Evolutionary conservation across 1,140 invertebrate genomes (phyloP), one percentile per base, ranked within the genome.

Genomic region (Telenomus remus): DNA sequence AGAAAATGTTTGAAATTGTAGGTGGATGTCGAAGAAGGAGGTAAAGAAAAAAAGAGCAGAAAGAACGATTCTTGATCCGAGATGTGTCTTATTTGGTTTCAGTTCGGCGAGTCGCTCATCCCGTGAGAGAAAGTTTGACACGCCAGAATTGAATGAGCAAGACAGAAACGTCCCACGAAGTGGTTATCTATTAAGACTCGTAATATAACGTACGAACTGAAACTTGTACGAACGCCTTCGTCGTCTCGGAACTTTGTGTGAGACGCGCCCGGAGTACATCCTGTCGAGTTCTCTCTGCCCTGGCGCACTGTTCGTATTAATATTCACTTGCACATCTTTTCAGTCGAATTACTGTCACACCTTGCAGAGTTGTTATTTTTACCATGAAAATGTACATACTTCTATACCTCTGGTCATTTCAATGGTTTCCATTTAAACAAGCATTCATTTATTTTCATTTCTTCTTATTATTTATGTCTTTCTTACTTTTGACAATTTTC

Each of bases 131-230:
- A 33, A 49, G 16, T 34, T 48, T 65, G 55, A 39, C 37, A 46
- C 14, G 16, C 3, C 14, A 2, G 33, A 5, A 12, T 13, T 5
- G 10, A 39, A 0, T 14, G 16, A 64, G 42, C 0, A 54, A 72
- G 56, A 66, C 33, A 48, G 63, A 69, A 64, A 68, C 70, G 65
- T 71, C 66, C 60, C 64, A 73, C 75, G 64, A 74, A 78, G 76
- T 73, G 76, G 69, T 78, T 73, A 78, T 73, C 69, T 78, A 78
- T 78, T 78, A 78, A 78, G 76, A 69, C 69, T 73, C 63, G 70
- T 73, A 78, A 78, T 68, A 78, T 56, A 59, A 61, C 64, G 60
- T 70, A 78, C 76, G 69, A 78, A 78, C 64, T 78, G 64, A 77
- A 72, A 77, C 75, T 77, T 71, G 74, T 77, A 68, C 68, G 19